These are phyloP conservation scores for Schizothorax lantsangensis DNA, from an alignment of 2,797 vertebrate species.

Conservation along the genomic window DNA sequence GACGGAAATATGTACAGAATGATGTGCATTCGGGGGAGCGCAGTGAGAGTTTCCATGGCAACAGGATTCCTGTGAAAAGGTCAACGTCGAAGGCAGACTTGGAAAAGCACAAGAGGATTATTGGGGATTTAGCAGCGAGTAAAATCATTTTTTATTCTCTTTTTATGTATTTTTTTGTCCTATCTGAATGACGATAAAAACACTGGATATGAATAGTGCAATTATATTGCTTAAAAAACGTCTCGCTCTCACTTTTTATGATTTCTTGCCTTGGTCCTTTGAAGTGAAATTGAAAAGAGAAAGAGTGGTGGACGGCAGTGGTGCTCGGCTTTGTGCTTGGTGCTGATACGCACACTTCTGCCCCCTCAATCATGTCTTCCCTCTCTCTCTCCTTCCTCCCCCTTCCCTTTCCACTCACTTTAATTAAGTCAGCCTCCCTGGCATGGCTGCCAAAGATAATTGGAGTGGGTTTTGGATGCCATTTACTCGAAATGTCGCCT, in stretches of 20 bases:
- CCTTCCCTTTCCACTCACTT: slow-evolving; percentile 83
- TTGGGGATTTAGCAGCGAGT: slow-evolving; percentile 66
- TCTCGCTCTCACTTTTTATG: slow-evolving; percentile 70
- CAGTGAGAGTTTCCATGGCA: slow-evolving; percentile 91
- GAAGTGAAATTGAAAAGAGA: slow-evolving; percentile 83
- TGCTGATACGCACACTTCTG: slow-evolving; percentile 81
- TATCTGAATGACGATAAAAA: slow-evolving; percentile 66
- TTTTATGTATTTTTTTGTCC: slow-evolving; percentile 69
- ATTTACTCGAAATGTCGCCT: slow-evolving; percentile 84
- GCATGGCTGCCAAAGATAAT: slow-evolving; percentile 86
- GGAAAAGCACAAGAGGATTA: slow-evolving; percentile 80
- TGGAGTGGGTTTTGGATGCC: slow-evolving; percentile 87
- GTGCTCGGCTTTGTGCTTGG: slow-evolving; percentile 81
- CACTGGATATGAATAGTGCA: slow-evolving; percentile 79
- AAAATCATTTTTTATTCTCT: slow-evolving; percentile 74
- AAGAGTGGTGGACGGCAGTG: slow-evolving; percentile 76
- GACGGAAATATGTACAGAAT: slow-evolving; percentile 57
- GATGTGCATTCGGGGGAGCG: slow-evolving; percentile 48
- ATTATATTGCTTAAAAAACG: slow-evolving; percentile 74
- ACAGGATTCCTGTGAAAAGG: slow-evolving; percentile 94
- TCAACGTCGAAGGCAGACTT: slow-evolving; percentile 90
- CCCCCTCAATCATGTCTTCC: slow-evolving; percentile 80
- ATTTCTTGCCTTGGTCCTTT: slow-evolving; percentile 77
- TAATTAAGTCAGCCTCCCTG: slow-evolving; percentile 89
- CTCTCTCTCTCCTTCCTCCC: slow-evolving; percentile 44